Base-by-base conservation (phyloP, 2,113 vertebrate species). In the Himantopus leucocephalus region DNA sequence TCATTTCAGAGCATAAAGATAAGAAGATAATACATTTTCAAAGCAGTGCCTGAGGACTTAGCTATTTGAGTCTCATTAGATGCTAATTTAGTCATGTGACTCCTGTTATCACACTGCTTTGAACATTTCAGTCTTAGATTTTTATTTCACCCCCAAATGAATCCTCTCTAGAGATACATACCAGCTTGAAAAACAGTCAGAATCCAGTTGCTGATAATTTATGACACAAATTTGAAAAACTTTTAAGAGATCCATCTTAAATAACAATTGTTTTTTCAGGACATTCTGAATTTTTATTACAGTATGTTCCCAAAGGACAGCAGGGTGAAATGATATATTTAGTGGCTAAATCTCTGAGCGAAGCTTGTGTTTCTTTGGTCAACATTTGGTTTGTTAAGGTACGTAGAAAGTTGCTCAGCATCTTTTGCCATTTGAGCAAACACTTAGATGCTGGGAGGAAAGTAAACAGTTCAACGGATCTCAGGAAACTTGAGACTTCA, bases 1-100 rank as follows among this genome's bases (percentile, higher is more conserved):
- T 95, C 45, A 66, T 95, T 97, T 95, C 80, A 88, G 92, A 87
- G 92, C 82, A 88, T 85, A 85, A 95, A 94, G 86, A 95, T 94
- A 91, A 94, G 67, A 84, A 88, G 92, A 95, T 91, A 88, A 66
- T 79, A 66, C 0, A 3, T 88, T 97, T 95, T 97, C 96, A 95
- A 95, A 97, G 95, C 53, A 91, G 14, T 66, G 94, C 96, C 92
- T 6, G 62, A 92, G 91, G 86, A 95, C 86, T 95, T 92, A 37
- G 86, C 70, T 95, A 66, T 91, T 92, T 89, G 86, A 70, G 66
- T 95, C 91, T 94, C 73, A 95, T 95, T 95, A 94, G 90, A 96
- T 96, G 83, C 85, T 91, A 52, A 94, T 94, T 95, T 75, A 72
- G 45, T 94, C 95, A 94, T 55, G 71, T 97, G 94, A 96, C 77